A percentile compares a stretch with the other conserved stretches of the same genome.
These are phyloP conservation scores for Holacanthus passer DNA, from an alignment of 2,113 vertebrate genomes.

Conservation along the genomic window DNA sequence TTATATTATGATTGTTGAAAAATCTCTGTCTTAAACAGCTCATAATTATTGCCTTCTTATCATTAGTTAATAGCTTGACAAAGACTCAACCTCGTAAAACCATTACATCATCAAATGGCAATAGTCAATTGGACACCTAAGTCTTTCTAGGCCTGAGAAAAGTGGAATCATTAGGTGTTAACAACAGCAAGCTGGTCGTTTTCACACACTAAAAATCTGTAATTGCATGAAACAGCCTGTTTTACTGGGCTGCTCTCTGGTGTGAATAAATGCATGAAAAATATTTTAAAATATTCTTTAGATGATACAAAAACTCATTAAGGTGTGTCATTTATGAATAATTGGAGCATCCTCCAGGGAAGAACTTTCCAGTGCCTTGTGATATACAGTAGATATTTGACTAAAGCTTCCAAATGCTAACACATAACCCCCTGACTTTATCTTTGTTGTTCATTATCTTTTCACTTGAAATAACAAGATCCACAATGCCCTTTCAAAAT, in stretches of 20 bases:
- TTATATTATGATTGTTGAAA: background rate
- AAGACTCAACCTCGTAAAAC: constrained; percentile 8
- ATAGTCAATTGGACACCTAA: background rate
- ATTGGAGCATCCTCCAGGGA: background rate
- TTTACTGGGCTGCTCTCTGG: constrained; percentile 11
- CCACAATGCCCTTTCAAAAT: background rate
- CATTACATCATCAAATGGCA: constrained; percentile 19
- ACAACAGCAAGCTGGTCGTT: background rate
- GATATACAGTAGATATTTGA: background rate
- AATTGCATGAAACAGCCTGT: constrained; percentile 1
- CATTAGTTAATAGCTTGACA: constrained; percentile 10
- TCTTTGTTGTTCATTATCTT: constrained; percentile 13
- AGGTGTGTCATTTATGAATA: constrained; percentile 28
- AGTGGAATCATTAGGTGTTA: constrained; percentile 5
- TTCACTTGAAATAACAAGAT: constrained; percentile 3
- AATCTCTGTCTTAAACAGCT: background rate
- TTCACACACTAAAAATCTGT: background rate
- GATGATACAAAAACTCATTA: constrained; percentile 36
- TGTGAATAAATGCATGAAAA: constrained; percentile 26
- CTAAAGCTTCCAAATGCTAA: constrained; percentile 5
- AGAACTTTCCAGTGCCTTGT: background rate
- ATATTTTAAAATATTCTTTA: constrained; percentile 15
- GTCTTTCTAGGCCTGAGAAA: background rate
- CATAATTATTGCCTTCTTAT: background rate
- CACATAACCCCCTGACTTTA: background rate